Base-by-base conservation (phyloP, 1,140 invertebrate species). In the Lordiphosa clarofinis region DNA sequence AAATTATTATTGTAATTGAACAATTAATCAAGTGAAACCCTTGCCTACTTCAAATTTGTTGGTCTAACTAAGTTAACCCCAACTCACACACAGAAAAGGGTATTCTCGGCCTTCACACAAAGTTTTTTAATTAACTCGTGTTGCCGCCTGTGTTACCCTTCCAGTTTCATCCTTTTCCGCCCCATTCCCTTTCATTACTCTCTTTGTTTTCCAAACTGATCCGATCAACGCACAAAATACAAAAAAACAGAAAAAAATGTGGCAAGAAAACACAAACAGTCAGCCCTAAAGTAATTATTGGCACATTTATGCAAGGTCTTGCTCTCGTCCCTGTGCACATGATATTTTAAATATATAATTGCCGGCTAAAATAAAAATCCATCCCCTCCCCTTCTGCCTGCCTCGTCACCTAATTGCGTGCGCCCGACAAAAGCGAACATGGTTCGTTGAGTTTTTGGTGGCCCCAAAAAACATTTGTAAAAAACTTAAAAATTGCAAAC, bases 401-500 rank as follows among this genome's bases (percentile, higher is more conserved):
- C 46, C 12, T 10, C 7, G 48, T 59, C 63, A 49, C 64, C 73
- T 82, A 82, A 82, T 82, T 82, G 76, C 78, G 71, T 68, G 37
- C 47, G 46, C 53, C 54, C 62, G 62, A 62, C 60, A 66, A 67
- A 67, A 53, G 64, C 64, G 56, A 53, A 43, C 64, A 67, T 58
- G 64, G 55, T 67, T 67, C 47, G 64, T 36, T 67, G 64, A 12
- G 52, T 67, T 67, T 67, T 65, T 67, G 58, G 40, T 48, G 63
- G 40, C 63, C 48, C 11, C 33, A 37, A 55, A 75, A 82, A 81
- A 81, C 76, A 82, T 82, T 84, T 84, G 76, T 76, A 76, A 81
- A 82, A 84, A 84, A 28, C 78, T 84, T 84, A 84, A 84, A 84
- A 86, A 84, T 84, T 84, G 74, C 78, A 76, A 84, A 84, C 78